Evolutionary conservation across 2,113 vertebrate genomes (phyloP), one percentile per base, ranked within the genome.

Genomic region (Tetraodon nigroviridis): DNA sequence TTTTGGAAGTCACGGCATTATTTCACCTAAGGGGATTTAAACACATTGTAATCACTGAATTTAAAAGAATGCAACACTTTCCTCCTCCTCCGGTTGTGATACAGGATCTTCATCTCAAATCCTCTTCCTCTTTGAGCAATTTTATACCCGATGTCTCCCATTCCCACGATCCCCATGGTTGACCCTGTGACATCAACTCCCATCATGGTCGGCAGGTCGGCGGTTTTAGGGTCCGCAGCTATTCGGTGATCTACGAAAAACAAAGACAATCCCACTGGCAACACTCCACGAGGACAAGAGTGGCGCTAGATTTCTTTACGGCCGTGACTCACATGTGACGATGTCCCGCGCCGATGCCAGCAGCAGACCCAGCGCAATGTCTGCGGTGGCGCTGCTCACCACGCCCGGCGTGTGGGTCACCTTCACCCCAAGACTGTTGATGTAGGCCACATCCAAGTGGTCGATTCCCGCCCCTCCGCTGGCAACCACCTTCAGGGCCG

Each of bases 331-430:
- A 80, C 85, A 74, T 44, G 83, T 54, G 17, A 83, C 65, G 0
- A 94, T 58, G 48, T 81, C 91, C 40, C 89, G 84, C 32, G 93
- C 93, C 1, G 92, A 91, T 1, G 91, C 90, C 54, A 95, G 81
- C 48, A 94, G 87, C 63, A 94, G 74, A 44, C 81, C 87, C 90
- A 93, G 89, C 19, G 81, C 93, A 0, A 92, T 75, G 27, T 93
- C 92, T 12, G 93, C 93, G 1, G 90, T 93, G 48, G 92, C 67
- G 16, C 78, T 76, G 0, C 79, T 87, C 55, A 94, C 92, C 0
- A 91, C 88, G 0, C 71, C 71, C 0, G 92, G 93, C 0, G 91
- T 93, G 83, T 92, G 91, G 78, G 90, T 74, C 62, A 92, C 85
- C 83, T 89, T 93, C 41, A 93, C 79, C 0, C 91, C 91, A 15